These are phyloP conservation scores for Clarias batrachus DNA, from an alignment of 2,113 vertebrate genomes.

Conservation along the genomic window DNA sequence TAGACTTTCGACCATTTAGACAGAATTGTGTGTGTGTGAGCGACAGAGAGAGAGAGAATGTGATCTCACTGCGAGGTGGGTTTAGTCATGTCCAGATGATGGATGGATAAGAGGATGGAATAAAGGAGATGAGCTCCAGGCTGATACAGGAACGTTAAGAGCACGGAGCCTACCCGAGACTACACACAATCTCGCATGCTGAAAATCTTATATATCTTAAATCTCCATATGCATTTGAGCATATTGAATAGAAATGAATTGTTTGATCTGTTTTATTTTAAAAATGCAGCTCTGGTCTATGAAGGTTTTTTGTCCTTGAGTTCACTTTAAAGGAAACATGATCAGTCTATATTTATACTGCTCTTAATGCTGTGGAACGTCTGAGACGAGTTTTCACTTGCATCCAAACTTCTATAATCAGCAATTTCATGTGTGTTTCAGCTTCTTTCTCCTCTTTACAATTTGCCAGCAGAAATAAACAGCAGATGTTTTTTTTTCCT, in stretches of 20 bases:
- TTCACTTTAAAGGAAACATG: background rate
- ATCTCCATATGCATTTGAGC: background rate
- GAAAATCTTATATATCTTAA: background rate
- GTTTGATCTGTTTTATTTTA: background rate
- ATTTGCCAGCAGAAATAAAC: background rate
- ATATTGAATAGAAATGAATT: background rate
- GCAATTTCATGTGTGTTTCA: background rate
- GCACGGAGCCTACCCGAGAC: background rate
- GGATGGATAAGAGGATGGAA: constrained; percentile 17
- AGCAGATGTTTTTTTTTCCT: background rate
- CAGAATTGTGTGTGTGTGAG: constrained; percentile 11
- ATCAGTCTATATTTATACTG: background rate
- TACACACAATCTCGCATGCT: no score
- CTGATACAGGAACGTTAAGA: constrained; percentile 25
- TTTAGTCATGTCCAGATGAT: constrained; percentile 28
- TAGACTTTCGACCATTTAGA: background rate
- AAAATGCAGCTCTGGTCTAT: background rate
- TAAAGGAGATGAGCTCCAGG: background rate
- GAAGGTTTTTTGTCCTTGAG: background rate
- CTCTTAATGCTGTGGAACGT: background rate
- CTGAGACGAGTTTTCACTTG: background rate
- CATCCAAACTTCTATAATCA: background rate
- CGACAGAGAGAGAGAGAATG: background rate
- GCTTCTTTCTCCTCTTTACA: background rate
- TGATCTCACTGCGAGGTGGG: constrained; percentile 14